Base-by-base conservation (phyloP, 2,888 invertebrate species). In the Ochropacha duplaris region DNA sequence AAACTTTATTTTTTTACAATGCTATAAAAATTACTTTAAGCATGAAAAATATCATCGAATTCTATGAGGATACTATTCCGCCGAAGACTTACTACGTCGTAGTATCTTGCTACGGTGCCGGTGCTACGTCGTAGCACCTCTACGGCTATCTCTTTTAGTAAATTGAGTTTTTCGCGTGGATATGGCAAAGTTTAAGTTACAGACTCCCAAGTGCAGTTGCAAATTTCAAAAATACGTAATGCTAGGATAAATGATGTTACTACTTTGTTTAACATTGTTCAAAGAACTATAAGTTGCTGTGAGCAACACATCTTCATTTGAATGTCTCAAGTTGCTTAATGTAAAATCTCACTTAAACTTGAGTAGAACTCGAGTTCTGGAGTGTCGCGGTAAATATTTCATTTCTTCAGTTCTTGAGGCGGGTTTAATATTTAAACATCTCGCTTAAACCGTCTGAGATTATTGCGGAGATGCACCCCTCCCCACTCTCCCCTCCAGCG, bases 401-500 rank as follows among this genome's bases (percentile, higher is more conserved):
- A 52, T 52, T 52, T 52, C 31, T 44, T 14, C 52, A 24, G 52
- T 52, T 34, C 52, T 52, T 52, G 52, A 52, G 31, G 22, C 52
- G 52, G 12, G 52, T 55, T 55, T 55, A 55, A 57, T 57, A 57
- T 57, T 57, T 57, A 57, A 57, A 50, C 26, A 39, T 36, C 44
- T 44, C 50, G 49, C 49, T 54, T 50, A 51, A 50, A 19, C 50
- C 58, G 24, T 11, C 54, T 54, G 39, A 58, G 55, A 55, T 57
- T 58, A 58, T 50, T 57, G 50, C 57, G 24, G 52, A 44, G 44
- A 44, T 44, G 44, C 44, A 50, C 52, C 51, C 26, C 28, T n/a
- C 31, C 19, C 14, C 16, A 8, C 26, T 11, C n/a, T 9, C 2
- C 49, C 49, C 49, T 4, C 22, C 22, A 16, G 6, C 16, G 16